A percentile compares a stretch with the other conserved stretches of the same genome.
These are phyloP conservation scores for Etheostoma nigrum DNA, from an alignment of 2,797 vertebrate species.

Conservation along the genomic window DNA sequence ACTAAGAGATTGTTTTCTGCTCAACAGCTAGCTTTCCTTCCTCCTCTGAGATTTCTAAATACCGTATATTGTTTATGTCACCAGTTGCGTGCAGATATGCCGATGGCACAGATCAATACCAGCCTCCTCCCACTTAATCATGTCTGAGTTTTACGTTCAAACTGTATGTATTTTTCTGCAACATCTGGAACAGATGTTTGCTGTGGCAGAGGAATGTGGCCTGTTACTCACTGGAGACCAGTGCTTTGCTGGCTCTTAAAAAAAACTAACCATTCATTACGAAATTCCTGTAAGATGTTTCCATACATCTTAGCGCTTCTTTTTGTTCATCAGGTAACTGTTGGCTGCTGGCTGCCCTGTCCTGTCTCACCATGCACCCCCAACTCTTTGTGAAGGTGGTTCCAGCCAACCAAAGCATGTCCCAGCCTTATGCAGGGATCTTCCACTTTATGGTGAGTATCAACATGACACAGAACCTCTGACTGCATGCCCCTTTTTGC, in stretches of 20 bases:
- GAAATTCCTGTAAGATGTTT: neutral
- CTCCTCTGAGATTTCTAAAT: slow-evolving; percentile 22
- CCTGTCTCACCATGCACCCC: slow-evolving; percentile 85
- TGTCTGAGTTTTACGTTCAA: slow-evolving; percentile 1
- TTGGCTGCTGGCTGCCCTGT: slow-evolving; percentile 87
- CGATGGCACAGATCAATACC: slow-evolving; percentile 10
- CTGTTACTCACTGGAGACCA: neutral
- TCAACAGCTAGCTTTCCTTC: slow-evolving; percentile 3
- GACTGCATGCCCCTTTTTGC: neutral
- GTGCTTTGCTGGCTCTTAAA: neutral
- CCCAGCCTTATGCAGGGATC: slow-evolving; percentile 82
- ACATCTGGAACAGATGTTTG: slow-evolving; percentile 61
- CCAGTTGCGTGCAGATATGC: slow-evolving; percentile 10
- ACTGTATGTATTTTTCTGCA: slow-evolving; percentile 20
- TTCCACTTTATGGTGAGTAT: slow-evolving; percentile 83
- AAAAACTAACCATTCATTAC: neutral
- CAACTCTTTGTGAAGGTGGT: slow-evolving; percentile 85
- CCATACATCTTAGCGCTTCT: neutral
- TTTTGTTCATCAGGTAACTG: slow-evolving; percentile 82
- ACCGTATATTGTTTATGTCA: neutral
- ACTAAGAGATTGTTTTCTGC: neutral
- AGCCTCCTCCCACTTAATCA: neutral
- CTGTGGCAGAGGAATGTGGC: slow-evolving; percentile 47
- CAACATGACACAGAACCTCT: neutral
- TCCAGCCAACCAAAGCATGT: slow-evolving; percentile 81